Percentiles rank a stretch among this genome's conserved stretches.
These are phyloP conservation scores for Rotaria socialis DNA, from an alignment of 2,888 invertebrate genomes.

Conservation along the genomic window DNA sequence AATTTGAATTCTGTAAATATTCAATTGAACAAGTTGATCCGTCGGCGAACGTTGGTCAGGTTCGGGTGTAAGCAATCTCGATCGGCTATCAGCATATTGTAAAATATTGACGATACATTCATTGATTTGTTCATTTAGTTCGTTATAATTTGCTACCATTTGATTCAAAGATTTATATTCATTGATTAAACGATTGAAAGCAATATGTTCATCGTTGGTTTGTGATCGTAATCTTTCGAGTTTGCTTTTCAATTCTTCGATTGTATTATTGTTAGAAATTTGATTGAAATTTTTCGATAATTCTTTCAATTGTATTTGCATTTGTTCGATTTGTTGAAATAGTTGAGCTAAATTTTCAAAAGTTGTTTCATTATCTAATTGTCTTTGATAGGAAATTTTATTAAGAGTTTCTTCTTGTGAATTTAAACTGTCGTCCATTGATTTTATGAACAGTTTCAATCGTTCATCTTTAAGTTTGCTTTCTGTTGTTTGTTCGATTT, in stretches of 20 bases:
- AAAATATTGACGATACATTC: neutral
- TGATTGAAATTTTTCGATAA: neutral
- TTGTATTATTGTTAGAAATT: neutral
- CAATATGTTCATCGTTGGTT: neutral
- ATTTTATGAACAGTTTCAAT: neutral
- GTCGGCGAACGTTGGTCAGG: neutral
- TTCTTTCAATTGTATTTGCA: neutral
- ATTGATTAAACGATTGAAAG: neutral
- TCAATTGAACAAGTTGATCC: constrained; percentile 12
- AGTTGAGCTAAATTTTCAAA: neutral
- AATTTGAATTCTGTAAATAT: neutral
- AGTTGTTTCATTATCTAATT: neutral
- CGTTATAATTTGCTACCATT: neutral
- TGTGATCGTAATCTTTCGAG: neutral
- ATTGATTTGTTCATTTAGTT: constrained; percentile 14
- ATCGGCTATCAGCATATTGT: neutral
- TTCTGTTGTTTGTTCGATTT: neutral
- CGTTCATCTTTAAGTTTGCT: neutral
- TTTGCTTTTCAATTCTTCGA: neutral
- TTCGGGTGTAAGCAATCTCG: neutral
- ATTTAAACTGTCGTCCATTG: neutral
- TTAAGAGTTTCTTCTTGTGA: neutral
- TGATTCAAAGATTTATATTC: neutral
- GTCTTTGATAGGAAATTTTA: neutral
- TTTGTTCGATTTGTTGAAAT: neutral